Base-by-base conservation (phyloP, 2,888 invertebrate genomes). In the Rhamphomyia laevipes region DNA sequence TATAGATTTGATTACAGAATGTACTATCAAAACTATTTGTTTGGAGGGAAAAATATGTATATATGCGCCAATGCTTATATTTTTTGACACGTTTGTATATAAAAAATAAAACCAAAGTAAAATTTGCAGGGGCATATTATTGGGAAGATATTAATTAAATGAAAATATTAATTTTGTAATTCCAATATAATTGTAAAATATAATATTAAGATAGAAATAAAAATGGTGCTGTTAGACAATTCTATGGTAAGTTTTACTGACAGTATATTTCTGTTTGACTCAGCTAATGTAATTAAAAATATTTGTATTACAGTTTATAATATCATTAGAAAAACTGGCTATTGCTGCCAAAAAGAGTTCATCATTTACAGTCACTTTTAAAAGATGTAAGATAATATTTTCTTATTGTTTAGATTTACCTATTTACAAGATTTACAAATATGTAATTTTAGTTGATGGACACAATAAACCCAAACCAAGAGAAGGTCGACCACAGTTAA, bases 301-400 rank as follows among this genome's bases (percentile, higher is more conserved):
- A 45, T 21, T 21, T 46, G 37, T 6, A 37, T 57, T 60, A 21
- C 49, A 69, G 68, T 69, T 69, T 46, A 67, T 68, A 52, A 50
- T 64, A 52, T 61, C 64, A 4, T 54, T 69, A 42, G 66, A 68
- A 50, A 68, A 65, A 49, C 58, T 96, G 62, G 95, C 94, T 63
- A 86, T 86, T 70, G 86, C 84, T 63, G 83, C 90, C n/a, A 83
- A 86, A 60, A 65, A 73, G 50, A 76, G 79, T 55, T 90, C 91
- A 46, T 83, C 89, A 43, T 84, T 95, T 45, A 81, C 81, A 37
- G 80, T 95, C 69, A 90, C 91, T 40, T 91, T 95, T 78, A 96
- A 95, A 74, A 79, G 89, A 77, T 95, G 92, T 91, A 78, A 83
- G 87, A 80, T 58, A 43, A 17, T n/a, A 13, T 48, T 16, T 21